A percentile compares a stretch with the other conserved stretches of the same genome.
phyloP scores from a whole-genome alignment of 2,888 invertebrate species.

The Thymelicus sylvestris region DNA sequence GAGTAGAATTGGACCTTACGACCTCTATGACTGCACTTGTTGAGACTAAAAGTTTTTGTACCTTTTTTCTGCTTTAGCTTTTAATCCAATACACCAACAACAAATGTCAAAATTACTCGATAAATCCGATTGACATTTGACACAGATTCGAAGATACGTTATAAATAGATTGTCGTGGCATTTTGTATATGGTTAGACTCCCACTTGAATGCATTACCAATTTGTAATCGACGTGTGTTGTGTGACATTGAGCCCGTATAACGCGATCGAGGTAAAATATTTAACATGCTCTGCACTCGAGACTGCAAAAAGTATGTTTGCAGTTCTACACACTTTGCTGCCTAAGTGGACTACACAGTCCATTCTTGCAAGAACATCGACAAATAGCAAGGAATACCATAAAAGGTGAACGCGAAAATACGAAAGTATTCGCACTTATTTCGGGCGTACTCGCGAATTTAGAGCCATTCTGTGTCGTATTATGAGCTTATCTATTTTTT shows the following conservation, averaged over 20 bases:
- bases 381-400: too few relatives aligned
- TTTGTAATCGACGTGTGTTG: not conserved
- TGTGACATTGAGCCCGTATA: slow-evolving; percentile 14
- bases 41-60: too few relatives aligned
- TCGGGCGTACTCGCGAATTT: too few relatives aligned
- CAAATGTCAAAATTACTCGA: not conserved
- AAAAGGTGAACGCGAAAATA: too few relatives aligned
- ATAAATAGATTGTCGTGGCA: slow-evolving; percentile 12
- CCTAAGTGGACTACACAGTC: too few relatives aligned
- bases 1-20: too few relatives aligned
- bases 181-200: slow-evolving; percentile 11
- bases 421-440: too few relatives aligned
- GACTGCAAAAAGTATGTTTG: not conserved
- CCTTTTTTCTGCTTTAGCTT: not conserved
- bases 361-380: too few relatives aligned
- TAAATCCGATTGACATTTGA: slow-evolving; percentile 12
- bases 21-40: too few relatives aligned
- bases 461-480: too few relatives aligned
- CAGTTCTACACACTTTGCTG: not conserved
- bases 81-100: not conserved
- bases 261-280: slow-evolving; percentile 1
- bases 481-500: too few relatives aligned
- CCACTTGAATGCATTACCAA: slow-evolving; percentile 13
- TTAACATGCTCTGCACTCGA: not conserved
- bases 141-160: not conserved